Conservation (phyloP, 1,140 invertebrate genomes). For the Papilio polytes region DNA sequence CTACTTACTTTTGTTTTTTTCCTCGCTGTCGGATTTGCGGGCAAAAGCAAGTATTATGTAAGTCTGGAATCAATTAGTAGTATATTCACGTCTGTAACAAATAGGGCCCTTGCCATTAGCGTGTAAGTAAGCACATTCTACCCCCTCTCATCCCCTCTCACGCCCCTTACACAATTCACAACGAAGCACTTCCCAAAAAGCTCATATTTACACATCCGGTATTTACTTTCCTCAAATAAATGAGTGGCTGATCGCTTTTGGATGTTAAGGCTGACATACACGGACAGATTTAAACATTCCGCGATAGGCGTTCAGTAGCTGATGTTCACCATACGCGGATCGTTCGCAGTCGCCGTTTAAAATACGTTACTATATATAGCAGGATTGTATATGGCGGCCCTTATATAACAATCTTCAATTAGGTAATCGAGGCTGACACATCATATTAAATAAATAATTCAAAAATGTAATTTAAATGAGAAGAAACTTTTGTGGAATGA, state of each 20-base stretch:
- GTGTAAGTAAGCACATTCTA: constrained; percentile 15
- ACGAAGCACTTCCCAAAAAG: constrained; percentile 2
- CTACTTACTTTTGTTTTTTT: too few species aligned
- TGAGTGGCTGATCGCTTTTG: not conserved
- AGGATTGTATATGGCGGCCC: too few species aligned
- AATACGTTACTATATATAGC: too few species aligned
- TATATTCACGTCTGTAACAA: constrained; percentile 10
- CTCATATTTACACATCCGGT: not conserved
- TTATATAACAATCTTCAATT: too few species aligned
- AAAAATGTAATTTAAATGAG: not conserved
- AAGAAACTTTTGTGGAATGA: not conserved
- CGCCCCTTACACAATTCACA: constrained; percentile 3
- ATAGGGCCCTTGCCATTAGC: constrained; percentile 6
- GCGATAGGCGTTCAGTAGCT: too few species aligned
- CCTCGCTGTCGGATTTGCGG: too few species aligned
- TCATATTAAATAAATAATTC: not conserved
- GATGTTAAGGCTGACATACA: not conserved
- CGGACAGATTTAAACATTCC: not conserved
- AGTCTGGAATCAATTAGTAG: constrained; percentile 1
- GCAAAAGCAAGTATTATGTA: not conserved
- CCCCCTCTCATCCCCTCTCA: not conserved
- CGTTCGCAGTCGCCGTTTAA: too few species aligned
- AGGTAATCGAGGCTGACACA: not conserved
- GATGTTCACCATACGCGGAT: too few species aligned
- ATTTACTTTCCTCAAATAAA: not conserved